Conservation (phyloP, 2,113 vertebrate genomes). For the Prinia subflava region DNA sequence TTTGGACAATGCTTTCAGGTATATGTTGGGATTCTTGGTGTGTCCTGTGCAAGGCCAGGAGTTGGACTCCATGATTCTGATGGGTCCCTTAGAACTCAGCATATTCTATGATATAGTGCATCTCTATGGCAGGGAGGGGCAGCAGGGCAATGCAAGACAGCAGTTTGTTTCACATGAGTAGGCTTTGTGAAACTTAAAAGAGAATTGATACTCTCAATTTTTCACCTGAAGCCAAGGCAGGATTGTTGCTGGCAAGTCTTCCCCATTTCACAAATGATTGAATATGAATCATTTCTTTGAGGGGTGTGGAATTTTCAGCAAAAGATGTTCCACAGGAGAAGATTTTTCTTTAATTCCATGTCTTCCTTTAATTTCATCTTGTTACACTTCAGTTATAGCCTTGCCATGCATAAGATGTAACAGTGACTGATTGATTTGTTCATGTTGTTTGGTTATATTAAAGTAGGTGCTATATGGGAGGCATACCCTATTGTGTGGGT, state of each 20-base stretch:
- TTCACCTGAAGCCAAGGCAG: not conserved
- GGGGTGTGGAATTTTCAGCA: not conserved
- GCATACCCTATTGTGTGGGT: not conserved
- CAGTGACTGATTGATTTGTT: not conserved
- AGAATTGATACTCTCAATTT: not conserved
- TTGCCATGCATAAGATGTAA: not conserved
- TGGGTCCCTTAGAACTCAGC: not conserved
- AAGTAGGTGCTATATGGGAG: not conserved
- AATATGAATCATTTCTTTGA: not conserved
- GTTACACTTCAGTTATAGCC: not conserved
- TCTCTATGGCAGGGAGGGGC: not conserved
- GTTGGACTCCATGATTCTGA: not conserved
- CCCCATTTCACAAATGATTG: not conserved
- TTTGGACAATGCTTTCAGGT: not conserved
- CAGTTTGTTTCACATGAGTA: not conserved
- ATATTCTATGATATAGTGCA: not conserved
- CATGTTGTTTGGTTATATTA: not conserved
- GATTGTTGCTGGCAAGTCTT: constrained; percentile 8
- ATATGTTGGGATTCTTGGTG: not conserved
- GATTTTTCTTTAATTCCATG: not conserved
- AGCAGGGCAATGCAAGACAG: not conserved
- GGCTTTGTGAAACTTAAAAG: not conserved
- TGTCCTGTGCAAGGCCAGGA: not conserved
- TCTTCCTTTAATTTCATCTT: not conserved
- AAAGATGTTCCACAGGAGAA: not conserved